Conservation (phyloP, 2,888 invertebrate species). For the Phasia obesa region DNA sequence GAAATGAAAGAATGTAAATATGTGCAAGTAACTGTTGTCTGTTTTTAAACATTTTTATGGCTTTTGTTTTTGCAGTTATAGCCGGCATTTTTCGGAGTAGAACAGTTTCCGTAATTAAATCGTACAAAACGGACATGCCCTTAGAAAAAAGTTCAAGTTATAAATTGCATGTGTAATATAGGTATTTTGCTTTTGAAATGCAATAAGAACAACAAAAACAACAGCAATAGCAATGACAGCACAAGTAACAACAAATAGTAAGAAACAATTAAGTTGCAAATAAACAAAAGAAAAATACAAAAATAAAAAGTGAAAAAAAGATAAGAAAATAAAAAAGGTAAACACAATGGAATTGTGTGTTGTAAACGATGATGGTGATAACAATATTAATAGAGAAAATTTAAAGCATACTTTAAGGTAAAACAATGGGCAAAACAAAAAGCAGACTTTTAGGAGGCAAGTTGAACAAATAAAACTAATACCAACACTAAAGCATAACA, state of each 20-base stretch:
- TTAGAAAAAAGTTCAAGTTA: constrained; percentile 61
- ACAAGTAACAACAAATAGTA: constrained; percentile 12
- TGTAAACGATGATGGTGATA: constrained; percentile 30
- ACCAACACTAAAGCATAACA: no score
- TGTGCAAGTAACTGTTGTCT: constrained; percentile 17
- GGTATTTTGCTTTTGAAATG: constrained; percentile 49
- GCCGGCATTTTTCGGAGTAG: constrained; percentile 71
- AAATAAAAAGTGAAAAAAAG: constrained; percentile 8
- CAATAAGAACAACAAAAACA: no score
- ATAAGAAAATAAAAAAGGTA: constrained; percentile 31
- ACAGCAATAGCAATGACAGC: constrained; percentile 1
- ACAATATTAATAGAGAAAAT: constrained; percentile 3
- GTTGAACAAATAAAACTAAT: background rate
- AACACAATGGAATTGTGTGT: constrained; percentile 24
- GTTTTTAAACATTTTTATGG: constrained; percentile 42
- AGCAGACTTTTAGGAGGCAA: constrained; percentile 25
- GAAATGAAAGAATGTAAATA: constrained; percentile 65
- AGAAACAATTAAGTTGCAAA: constrained; percentile 37
- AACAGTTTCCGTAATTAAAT: constrained; percentile 72
- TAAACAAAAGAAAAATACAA: constrained; percentile 1
- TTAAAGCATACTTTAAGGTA: constrained; percentile 40
- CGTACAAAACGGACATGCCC: constrained; percentile 70
- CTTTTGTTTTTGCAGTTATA: constrained; percentile 68
- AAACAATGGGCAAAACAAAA: background rate
- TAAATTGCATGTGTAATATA: constrained; percentile 68